A percentile compares a stretch with the other conserved stretches of the same genome.
These are phyloP conservation scores for Cardinalis cardinalis DNA, from an alignment of 2,113 vertebrate species.

Conservation along the genomic window DNA sequence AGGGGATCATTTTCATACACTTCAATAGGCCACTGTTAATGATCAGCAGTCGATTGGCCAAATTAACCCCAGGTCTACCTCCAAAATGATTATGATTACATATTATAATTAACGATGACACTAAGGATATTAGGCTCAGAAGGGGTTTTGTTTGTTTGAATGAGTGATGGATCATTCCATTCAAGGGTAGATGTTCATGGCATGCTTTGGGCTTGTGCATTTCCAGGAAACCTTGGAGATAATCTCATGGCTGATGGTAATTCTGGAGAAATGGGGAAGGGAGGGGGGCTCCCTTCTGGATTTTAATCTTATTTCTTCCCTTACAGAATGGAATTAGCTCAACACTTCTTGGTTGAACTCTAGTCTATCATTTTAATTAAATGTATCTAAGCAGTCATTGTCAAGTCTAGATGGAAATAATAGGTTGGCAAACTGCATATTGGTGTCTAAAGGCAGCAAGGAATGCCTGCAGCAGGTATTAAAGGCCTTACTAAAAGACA, in stretches of 20 bases:
- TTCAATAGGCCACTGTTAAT: neutral
- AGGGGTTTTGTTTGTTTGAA: conserved; percentile 34
- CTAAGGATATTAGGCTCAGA: conserved; percentile 52
- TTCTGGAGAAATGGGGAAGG: neutral
- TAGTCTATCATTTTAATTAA: conserved; percentile 29
- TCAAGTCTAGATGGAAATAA: neutral
- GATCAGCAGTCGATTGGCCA: conserved; percentile 25
- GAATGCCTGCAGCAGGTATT: neutral
- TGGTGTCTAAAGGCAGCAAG: neutral
- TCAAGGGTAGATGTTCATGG: neutral
- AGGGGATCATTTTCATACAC: neutral
- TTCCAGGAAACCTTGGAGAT: neutral
- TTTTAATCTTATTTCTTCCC: conserved; percentile 20
- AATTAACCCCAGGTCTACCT: conserved; percentile 51
- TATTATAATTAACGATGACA: conserved; percentile 26
- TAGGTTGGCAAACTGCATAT: neutral
- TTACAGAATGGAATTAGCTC: neutral
- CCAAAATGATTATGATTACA: conserved; percentile 34
- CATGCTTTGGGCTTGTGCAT: neutral
- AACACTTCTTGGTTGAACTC: neutral
- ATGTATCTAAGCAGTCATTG: neutral
- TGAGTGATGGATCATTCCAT: neutral
- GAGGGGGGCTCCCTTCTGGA: neutral
- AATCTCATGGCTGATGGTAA: neutral
- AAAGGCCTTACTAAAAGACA: neutral